Percentiles rank a stretch among this genome's conserved stretches.
phyloP scores from a whole-genome alignment of 2,797 vertebrate species.

The Corythornis leucogaster region DNA sequence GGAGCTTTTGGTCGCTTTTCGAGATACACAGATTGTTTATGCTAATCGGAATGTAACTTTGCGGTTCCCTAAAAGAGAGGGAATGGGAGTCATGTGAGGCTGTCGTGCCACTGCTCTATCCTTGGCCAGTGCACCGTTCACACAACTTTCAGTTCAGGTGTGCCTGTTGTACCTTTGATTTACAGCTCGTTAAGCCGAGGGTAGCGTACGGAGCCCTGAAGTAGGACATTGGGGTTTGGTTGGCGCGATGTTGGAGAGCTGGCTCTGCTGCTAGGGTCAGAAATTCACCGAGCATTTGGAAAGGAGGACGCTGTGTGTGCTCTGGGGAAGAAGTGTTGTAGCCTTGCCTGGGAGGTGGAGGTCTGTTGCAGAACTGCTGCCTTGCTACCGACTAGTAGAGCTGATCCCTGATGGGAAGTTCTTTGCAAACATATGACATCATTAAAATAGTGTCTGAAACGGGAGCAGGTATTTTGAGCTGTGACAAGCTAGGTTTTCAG shows the following conservation, averaged over 20 bases:
- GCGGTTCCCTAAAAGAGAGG: background rate
- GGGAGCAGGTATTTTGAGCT: background rate
- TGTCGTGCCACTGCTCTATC: background rate
- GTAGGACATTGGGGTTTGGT: background rate
- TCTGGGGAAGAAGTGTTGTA: background rate
- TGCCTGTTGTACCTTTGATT: background rate
- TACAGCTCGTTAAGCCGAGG: background rate
- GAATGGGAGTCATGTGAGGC: background rate
- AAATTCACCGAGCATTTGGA: background rate
- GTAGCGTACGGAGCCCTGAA: background rate
- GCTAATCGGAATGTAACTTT: background rate
- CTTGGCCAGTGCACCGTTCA: background rate
- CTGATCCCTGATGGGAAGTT: background rate
- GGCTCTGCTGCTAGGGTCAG: background rate
- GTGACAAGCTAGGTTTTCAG: background rate
- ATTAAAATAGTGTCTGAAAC: background rate
- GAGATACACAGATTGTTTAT: fast-evolving
- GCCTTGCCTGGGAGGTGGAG: background rate
- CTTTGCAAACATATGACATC: background rate
- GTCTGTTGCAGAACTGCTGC: background rate
- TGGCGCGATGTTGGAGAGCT: background rate
- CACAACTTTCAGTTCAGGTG: background rate
- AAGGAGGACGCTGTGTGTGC: background rate
- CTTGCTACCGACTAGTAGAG: background rate
- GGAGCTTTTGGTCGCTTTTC: background rate